Percentiles rank a stretch among this genome's conserved stretches.
Evolutionary conservation across 2,888 invertebrate species (phyloP).

Genomic region (Erannis defoliaria): DNA sequence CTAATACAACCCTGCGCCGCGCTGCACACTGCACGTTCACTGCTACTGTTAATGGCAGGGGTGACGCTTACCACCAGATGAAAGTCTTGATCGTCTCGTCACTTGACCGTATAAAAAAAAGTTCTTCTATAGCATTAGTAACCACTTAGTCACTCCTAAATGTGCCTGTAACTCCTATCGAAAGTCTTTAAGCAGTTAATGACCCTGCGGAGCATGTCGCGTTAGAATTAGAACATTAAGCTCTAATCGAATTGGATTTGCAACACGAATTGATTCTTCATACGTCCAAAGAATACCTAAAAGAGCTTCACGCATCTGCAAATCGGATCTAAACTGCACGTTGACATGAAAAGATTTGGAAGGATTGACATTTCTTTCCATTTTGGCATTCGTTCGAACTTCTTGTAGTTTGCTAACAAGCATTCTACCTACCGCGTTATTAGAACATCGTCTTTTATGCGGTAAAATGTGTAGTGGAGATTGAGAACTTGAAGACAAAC

Average conservation of each 20-base stretch:
- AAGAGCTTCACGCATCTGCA: slow-evolving; percentile 24
- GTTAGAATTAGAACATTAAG: slow-evolving; percentile 28
- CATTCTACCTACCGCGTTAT: too few species aligned
- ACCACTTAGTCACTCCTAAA: background rate
- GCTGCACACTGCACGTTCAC: too few species aligned
- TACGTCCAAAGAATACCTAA: slow-evolving; percentile 20
- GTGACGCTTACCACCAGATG: too few species aligned
- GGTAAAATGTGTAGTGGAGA: too few species aligned
- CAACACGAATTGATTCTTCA: slow-evolving; percentile 35
- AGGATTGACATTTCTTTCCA: slow-evolving; percentile 22
- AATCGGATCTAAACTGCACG: slow-evolving; percentile 24
- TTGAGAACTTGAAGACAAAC: background rate
- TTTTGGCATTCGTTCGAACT: background rate
- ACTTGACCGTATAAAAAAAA: too few species aligned
- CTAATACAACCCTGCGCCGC: too few species aligned
- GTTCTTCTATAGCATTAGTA: too few species aligned
- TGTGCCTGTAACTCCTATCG: background rate
- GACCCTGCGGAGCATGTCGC: slow-evolving; percentile 34
- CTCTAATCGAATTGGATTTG: slow-evolving; percentile 36
- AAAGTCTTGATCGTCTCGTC: too few species aligned
- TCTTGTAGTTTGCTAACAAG: background rate
- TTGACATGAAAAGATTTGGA: slow-evolving; percentile 25
- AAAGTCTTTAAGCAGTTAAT: slow-evolving; percentile 27
- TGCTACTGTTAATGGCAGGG: too few species aligned
- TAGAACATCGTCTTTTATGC: too few species aligned